These are phyloP conservation scores for Venustoraphidia nigricollis DNA, from an alignment of 2,888 invertebrate species.

Conservation along the genomic window DNA sequence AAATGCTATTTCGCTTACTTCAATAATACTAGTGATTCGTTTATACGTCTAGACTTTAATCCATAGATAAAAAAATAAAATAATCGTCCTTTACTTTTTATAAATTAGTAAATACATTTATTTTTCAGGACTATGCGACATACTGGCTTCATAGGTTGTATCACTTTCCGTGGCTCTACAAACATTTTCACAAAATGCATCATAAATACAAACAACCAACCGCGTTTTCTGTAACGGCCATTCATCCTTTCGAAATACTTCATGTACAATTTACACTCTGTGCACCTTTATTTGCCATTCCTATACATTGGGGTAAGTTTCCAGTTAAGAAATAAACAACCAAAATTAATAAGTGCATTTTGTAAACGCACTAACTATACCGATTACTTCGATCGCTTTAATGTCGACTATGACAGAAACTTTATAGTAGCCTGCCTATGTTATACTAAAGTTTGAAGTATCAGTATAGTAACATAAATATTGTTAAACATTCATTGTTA, in stretches of 20 bases:
- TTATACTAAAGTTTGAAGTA: too few species aligned
- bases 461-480: too few species aligned
- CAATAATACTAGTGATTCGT: too few species aligned
- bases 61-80: neutral
- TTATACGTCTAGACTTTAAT: too few species aligned
- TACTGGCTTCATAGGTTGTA: constrained; percentile 51
- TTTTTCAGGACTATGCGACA: constrained; percentile 42
- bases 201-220: constrained; percentile 65
- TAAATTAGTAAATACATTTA: constrained; percentile 9
- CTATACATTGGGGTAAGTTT: constrained; percentile 51
- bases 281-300: constrained; percentile 44
- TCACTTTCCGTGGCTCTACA: constrained; percentile 52
- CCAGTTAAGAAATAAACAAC: neutral
- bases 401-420: too few species aligned
- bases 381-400: too few species aligned
- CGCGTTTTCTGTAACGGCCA: constrained; percentile 58
- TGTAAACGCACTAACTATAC: too few species aligned
- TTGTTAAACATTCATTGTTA: too few species aligned
- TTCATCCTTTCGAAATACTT: constrained; percentile 54
- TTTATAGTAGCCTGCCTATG: too few species aligned
- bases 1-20: neutral
- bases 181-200: constrained; percentile 56
- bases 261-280: constrained; percentile 43
- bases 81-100: neutral
- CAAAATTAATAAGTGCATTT: too few species aligned